Evolutionary conservation across 2,888 invertebrate species (phyloP).

Genomic region (Ptychoptera contaminata): DNA sequence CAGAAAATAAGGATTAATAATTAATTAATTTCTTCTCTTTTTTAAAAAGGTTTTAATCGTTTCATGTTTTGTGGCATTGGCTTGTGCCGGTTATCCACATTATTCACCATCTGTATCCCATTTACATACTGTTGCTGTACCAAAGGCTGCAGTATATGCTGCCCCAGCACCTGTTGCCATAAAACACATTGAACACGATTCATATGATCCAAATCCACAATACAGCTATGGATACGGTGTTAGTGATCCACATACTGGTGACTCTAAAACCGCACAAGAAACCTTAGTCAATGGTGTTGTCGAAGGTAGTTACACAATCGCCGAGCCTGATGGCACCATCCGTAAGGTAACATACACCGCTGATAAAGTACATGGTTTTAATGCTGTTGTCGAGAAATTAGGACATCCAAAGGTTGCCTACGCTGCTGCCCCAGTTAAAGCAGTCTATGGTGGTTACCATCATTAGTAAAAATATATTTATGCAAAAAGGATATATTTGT

Average conservation of each 20-base stretch:
- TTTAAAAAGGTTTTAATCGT: too few species aligned
- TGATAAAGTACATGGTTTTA: conserved; percentile 49
- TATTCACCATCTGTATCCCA: too few species aligned
- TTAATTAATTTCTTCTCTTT: too few species aligned
- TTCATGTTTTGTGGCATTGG: too few species aligned
- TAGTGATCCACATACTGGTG: conserved; percentile 46
- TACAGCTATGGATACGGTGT: conserved; percentile 54
- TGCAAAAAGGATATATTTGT: too few species aligned
- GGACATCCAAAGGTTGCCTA: conserved; percentile 16
- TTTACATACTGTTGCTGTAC: conserved; percentile 14
- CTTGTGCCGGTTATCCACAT: too few species aligned
- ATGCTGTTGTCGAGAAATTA: conserved; percentile 45
- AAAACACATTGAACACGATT: conserved; percentile 16
- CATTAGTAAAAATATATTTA: too few species aligned
- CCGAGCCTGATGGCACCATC: conserved; percentile 47
- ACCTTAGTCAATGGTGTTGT: conserved; percentile 44
- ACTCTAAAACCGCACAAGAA: conserved; percentile 36
- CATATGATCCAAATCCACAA: conserved; percentile 34
- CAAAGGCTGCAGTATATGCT: conserved; percentile 18
- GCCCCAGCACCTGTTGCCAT: conserved; percentile 19
- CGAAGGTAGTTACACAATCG: conserved; percentile 45
- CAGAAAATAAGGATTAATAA: too few species aligned
- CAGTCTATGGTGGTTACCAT: too few species aligned
- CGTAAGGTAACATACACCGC: conserved; percentile 47
- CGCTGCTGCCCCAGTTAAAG: conserved; percentile 3